Conservation (phyloP, 2,113 vertebrate genomes). For the Perca flavescens region DNA sequence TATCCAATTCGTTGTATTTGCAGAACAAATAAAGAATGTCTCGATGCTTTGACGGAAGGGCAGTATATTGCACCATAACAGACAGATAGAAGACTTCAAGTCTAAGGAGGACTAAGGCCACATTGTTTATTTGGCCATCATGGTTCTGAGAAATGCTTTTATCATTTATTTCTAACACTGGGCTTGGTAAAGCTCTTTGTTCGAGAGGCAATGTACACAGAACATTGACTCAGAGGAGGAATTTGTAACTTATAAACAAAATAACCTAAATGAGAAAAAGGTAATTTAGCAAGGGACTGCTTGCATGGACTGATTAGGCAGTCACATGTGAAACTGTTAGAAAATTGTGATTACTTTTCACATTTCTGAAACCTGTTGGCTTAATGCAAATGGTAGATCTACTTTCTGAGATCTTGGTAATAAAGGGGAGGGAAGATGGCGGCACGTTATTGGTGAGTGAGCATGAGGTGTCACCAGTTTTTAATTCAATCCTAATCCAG, state of each 20-base stretch:
- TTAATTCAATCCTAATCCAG: constrained; percentile 22
- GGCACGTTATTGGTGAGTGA: background rate
- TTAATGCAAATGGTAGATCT: constrained; percentile 27
- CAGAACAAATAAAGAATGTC: constrained; percentile 67
- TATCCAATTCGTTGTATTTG: constrained; percentile 60
- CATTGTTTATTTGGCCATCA: constrained; percentile 32
- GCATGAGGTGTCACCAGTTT: constrained; percentile 30
- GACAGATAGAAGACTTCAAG: constrained; percentile 27
- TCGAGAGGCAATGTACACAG: background rate
- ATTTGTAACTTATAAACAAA: background rate
- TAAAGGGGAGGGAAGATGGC: background rate
- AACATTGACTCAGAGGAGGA: background rate
- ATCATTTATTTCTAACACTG: background rate
- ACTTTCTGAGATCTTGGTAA: background rate
- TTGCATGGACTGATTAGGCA: background rate
- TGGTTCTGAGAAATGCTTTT: constrained; percentile 11
- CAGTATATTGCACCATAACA: constrained; percentile 35
- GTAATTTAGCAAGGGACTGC: background rate
- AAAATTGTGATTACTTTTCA: too few species aligned
- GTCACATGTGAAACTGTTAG: background rate
- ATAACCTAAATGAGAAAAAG: background rate
- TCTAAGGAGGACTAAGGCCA: constrained; percentile 27
- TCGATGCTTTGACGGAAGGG: constrained; percentile 22
- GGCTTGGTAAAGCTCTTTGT: background rate
- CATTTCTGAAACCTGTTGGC: background rate